Evolutionary conservation across 2,888 invertebrate species (phyloP).

Genomic region (Onchidella celtica): DNA sequence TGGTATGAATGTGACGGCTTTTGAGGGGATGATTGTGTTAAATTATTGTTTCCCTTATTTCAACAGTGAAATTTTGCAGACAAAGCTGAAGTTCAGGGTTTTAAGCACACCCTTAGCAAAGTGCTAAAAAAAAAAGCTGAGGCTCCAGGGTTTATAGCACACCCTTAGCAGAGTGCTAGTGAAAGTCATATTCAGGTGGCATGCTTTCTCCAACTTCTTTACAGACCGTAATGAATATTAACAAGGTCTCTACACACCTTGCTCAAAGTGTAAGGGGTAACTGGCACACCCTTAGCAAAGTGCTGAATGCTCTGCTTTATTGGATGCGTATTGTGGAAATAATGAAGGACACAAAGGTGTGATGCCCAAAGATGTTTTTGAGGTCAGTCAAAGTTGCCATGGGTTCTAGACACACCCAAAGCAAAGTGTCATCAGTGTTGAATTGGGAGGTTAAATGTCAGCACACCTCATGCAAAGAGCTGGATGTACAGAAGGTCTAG

Average conservation of each 20-base stretch:
- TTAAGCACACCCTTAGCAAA: conserved; percentile 35
- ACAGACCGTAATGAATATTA: not conserved
- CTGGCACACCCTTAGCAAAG: conserved; percentile 15
- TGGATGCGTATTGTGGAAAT: not conserved
- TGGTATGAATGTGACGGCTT: not conserved
- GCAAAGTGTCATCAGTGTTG: too few relatives aligned
- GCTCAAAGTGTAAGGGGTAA: conserved; percentile 17
- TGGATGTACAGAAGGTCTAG: too few relatives aligned
- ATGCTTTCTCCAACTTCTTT: too few relatives aligned
- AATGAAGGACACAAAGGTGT: not conserved
- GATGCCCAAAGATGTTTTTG: too few relatives aligned
- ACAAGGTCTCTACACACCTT: conserved; percentile 27
- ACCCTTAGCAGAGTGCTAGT: too few relatives aligned
- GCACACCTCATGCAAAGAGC: too few relatives aligned
- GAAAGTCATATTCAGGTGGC: too few relatives aligned
- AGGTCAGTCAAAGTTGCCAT: too few relatives aligned
- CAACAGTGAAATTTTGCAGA: not conserved
- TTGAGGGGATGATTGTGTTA: not conserved
- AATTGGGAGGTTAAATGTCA: too few relatives aligned
- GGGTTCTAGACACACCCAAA: too few relatives aligned
- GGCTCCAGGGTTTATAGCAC: too few relatives aligned
- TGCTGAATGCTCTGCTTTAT: not conserved
- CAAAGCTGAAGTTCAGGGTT: not conserved
- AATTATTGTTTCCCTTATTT: not conserved
- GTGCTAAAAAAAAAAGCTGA: not conserved